Conservation (phyloP, 2,113 vertebrate species). For the Melanerpes aurifrons region DNA sequence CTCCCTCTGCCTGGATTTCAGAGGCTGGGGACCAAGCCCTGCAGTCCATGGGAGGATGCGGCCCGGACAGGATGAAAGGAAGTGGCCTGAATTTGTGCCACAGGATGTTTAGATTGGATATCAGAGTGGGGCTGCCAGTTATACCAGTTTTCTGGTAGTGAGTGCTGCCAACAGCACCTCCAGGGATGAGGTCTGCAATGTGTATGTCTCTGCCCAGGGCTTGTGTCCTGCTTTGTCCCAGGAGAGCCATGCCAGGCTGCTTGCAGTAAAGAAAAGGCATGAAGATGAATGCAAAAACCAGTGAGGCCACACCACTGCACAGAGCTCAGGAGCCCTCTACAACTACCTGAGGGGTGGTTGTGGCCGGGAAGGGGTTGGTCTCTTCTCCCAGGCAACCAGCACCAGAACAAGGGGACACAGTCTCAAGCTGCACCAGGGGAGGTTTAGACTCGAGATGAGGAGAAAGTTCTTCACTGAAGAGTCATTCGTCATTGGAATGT, state of each 20-base stretch:
- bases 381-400: too few relatives aligned
- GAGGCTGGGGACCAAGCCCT: background rate
- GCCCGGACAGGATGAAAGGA: background rate
- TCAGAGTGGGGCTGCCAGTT: background rate
- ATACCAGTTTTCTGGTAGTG: background rate
- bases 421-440: too few relatives aligned
- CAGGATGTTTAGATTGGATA: too few relatives aligned
- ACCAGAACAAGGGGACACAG: too few relatives aligned
- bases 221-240: background rate
- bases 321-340: too few relatives aligned
- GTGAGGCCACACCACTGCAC: rapidly evolving
- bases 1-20: background rate
- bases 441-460: too few relatives aligned
- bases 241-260: background rate
- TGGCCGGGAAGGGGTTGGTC: too few relatives aligned
- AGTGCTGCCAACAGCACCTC: background rate
- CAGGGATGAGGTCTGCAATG: background rate
- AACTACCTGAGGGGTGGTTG: too few relatives aligned
- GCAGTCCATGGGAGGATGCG: rapidly evolving
- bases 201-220: background rate
- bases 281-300: background rate
- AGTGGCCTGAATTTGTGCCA: too few relatives aligned
- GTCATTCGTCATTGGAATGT: too few relatives aligned
- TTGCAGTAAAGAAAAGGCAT: background rate
- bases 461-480: too few relatives aligned